Evolutionary conservation across 2,113 vertebrate species (phyloP).

Genomic region (Pseudorectes ferrugineus): DNA sequence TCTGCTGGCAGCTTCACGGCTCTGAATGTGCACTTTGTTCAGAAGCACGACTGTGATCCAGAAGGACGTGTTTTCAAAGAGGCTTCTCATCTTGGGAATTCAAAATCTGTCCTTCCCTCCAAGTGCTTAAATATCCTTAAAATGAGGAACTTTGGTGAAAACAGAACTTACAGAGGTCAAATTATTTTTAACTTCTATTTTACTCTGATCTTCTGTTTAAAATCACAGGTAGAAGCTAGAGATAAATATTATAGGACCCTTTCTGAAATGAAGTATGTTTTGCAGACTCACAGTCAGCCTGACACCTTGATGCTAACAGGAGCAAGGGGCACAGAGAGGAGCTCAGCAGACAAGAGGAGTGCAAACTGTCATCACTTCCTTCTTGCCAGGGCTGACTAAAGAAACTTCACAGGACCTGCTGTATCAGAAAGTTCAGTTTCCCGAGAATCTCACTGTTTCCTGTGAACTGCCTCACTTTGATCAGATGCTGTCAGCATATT

Average conservation of each 20-base stretch:
- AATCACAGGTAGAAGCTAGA: neutral
- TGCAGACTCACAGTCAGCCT: neutral
- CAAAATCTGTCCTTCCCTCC: neutral
- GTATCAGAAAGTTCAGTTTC: neutral
- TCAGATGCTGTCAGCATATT: accelerated
- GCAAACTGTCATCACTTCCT: neutral
- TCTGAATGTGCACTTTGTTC: neutral
- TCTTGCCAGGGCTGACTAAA: neutral
- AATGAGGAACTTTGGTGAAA: neutral
- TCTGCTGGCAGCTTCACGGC: neutral
- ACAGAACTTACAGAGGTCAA: neutral
- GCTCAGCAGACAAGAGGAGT: neutral
- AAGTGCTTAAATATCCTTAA: neutral
- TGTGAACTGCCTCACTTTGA: neutral
- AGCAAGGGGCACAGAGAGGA: neutral
- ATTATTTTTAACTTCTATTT: neutral
- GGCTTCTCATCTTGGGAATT: neutral
- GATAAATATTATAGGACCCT: neutral
- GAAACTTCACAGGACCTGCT: neutral
- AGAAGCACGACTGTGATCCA: neutral
- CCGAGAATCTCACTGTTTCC: neutral
- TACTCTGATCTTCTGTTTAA: neutral
- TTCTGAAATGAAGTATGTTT: neutral
- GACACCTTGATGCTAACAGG: neutral
- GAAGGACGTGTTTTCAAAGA: neutral